Conservation (phyloP, 2,113 vertebrate genomes). For the Hyaena hyaena region DNA sequence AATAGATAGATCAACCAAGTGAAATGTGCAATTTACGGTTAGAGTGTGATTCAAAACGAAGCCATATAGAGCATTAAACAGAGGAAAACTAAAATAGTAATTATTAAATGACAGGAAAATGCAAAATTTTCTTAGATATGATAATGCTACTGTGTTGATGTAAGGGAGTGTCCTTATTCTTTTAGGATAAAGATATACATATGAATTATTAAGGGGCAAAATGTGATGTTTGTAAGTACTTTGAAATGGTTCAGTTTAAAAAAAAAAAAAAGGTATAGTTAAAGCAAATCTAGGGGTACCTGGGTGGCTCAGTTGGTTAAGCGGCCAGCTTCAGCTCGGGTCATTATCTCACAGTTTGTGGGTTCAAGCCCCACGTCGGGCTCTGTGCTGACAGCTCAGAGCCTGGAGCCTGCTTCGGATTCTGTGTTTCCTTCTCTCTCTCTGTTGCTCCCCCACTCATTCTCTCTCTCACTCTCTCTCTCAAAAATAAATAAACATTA, state of each 20-base stretch:
- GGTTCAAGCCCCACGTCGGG: not conserved
- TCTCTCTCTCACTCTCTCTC: too few relatives aligned
- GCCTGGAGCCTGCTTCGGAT: too few relatives aligned
- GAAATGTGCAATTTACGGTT: not conserved
- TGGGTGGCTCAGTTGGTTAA: not conserved
- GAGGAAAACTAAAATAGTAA: constrained; percentile 24
- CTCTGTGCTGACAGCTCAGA: too few relatives aligned
- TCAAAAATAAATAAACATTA: too few relatives aligned
- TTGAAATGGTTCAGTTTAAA: not conserved
- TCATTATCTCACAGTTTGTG: not conserved
- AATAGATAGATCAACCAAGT: not conserved
- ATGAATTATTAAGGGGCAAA: not conserved
- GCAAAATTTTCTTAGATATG: not conserved
- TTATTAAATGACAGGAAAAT: not conserved
- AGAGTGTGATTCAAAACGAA: not conserved
- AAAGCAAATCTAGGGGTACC: not conserved
- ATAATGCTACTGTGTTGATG: not conserved
- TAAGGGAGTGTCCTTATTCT: not conserved
- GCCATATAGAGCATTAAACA: not conserved
- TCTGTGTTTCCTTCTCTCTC: too few relatives aligned
- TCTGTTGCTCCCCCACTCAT: too few relatives aligned
- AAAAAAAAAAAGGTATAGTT: not conserved
- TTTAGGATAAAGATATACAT: not conserved
- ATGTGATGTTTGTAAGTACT: not conserved
- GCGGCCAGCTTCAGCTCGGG: too few relatives aligned